Evolutionary conservation across 2,888 invertebrate genomes (phyloP), one percentile per base, ranked within the genome.

Genomic region (Vannuccia rotundouncinata): DNA sequence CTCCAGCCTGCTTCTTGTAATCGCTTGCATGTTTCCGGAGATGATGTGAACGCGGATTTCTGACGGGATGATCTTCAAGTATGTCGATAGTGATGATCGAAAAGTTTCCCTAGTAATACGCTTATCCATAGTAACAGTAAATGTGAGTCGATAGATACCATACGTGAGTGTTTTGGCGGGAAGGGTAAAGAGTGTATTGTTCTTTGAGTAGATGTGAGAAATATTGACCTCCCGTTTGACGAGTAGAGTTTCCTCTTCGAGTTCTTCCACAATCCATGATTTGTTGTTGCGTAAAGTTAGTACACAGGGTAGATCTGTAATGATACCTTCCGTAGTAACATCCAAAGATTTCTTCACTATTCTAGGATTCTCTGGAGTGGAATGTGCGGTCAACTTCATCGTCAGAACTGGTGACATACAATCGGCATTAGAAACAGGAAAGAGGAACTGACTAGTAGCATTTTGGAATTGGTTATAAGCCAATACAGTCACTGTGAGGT

Each of bases 111-210:
- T 82, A 2, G 28, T 82, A 31, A 81, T 81, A 79, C 74, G 28
- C 77, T 82, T 78, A 78, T 82, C 82, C 85, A 88, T 86, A 17
- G 83, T 82, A 31, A 88, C 85, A 1, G 81, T 84, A 82, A 86
- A 87, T 1, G 81, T 82, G 30, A 87, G 81, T 76, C 84, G 84
- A 84, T 88, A 88, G n/a, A 86, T 81, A 1, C 88, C 88, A 66
- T 84, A 84, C 0, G 82, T 82, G 0, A 89, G 82, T 31, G 83
- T 85, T 17, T 83, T 83, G 0, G 84, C 83, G 0, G 84, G 84
- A 0, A 88, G 31, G 10, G 82, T 82, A 25, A 86, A 82, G 76
- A 84, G 84, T 10, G 84, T 80, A 31, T 79, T 81, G 81, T 81
- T 17, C 27, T 74, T 76, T 0, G 83, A 81, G 28, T 31, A 17